Base-by-base conservation (phyloP, 2,113 vertebrate genomes). In the Serinus canaria region DNA sequence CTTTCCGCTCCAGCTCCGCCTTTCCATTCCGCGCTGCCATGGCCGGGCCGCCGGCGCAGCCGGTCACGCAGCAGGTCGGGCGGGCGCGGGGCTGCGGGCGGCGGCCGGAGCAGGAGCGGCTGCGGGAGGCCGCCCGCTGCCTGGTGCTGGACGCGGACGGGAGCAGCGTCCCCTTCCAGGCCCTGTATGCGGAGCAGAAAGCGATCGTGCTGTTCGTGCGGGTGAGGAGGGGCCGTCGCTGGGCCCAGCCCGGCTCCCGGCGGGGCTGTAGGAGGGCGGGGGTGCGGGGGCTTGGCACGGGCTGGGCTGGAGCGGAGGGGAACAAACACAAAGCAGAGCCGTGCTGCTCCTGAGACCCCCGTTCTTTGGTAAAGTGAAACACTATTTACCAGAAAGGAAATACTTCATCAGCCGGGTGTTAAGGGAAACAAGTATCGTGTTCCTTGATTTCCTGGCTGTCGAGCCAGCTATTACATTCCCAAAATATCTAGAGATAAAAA, bases 171-270 rank as follows among this genome's bases (percentile, higher is more conserved):
- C 94, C 95, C 4, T 99, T 99, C 94, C 97, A 96, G 87, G 92
- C 91, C 64, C 96, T 99, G 87, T 99, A 98, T 87, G 69, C 96
- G 66, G 97, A 98, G 86, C 98, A 96, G 69, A 99, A 98, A 91
- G 97, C 98, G 0, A 96, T 99, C 81, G 96, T 99, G 63, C 90
- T 99, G 67, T 99, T 99, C 76, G 98, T 99, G 78, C 97, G 99
- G 98, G 99, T 99, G 98, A 98, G 98, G 33, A 76, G 41, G 58
- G 52, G n/a, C 64, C n/a, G 62, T 13, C 10, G 72, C 25, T 37
- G 53, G 11, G 39, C 74, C 39, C 72, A 12, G 31, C 30, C 19
- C 27, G 60, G 70, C 24, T 24, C 43, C 58, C 22, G 39, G 74
- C 22, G 5, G 44, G 67, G 35, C 73, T 3, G 22, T 1, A 41